Percentiles rank a stretch among this genome's conserved stretches.
Conservation (phyloP, 2,113 vertebrate species). For the Clupea harengus region DNA sequence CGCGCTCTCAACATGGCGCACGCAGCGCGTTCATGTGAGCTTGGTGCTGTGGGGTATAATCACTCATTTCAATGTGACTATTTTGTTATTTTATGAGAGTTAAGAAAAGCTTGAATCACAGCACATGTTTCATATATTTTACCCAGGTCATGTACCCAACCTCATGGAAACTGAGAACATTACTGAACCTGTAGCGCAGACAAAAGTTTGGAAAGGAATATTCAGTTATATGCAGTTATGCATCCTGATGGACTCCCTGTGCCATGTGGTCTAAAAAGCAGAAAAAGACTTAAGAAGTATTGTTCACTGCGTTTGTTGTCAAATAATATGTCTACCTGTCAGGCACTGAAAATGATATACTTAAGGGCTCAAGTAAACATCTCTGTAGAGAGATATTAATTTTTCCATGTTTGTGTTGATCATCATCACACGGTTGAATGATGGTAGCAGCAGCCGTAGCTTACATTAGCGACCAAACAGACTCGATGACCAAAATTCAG, state of each 20-base stretch:
- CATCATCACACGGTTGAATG: neutral
- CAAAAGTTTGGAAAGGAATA: too few relatives aligned
- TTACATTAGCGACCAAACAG: neutral
- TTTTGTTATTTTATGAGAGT: neutral
- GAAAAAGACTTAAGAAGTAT: neutral
- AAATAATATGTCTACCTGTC: too few relatives aligned
- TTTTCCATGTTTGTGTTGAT: neutral
- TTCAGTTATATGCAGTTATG: too few relatives aligned
- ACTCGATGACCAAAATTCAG: neutral
- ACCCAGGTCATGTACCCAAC: neutral
- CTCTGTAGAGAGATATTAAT: neutral
- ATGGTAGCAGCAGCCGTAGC: neutral
- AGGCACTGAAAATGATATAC: too few relatives aligned
- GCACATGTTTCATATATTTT: neutral
- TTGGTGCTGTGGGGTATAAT: constrained; percentile 29
- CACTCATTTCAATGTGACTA: constrained; percentile 34
- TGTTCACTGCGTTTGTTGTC: too few relatives aligned
- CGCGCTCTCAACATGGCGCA: constrained; percentile 64
- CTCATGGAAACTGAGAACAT: neutral
- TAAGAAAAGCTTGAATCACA: neutral
- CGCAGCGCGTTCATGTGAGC: constrained; percentile 58
- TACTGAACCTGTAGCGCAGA: neutral
- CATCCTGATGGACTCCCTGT: neutral
- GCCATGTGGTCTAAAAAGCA: neutral
- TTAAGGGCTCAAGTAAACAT: neutral